These are phyloP conservation scores for Leptinotarsa rubiginosa DNA, from an alignment of 2,888 invertebrate genomes.

Conservation along the genomic window DNA sequence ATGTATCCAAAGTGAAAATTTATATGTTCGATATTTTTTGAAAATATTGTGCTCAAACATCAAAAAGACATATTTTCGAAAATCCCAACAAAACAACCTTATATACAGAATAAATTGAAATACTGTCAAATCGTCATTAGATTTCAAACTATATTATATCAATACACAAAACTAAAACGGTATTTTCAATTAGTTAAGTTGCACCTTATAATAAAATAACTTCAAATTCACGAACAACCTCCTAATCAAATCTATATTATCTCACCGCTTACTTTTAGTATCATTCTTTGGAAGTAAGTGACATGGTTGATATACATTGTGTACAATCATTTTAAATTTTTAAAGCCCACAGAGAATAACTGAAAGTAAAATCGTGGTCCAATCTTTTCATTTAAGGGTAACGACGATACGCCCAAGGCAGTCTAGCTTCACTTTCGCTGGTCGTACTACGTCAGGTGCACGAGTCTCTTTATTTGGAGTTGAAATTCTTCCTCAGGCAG, in stretches of 20 bases:
- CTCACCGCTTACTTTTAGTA: not conserved
- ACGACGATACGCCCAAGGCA: conserved; percentile 33
- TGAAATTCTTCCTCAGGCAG: conserved; percentile 43
- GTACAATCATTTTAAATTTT: not conserved
- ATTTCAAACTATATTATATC: no score
- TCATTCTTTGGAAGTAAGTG: conserved; percentile 2
- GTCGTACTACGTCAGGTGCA: conserved; percentile 36
- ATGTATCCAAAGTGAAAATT: no score
- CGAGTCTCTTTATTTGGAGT: conserved; percentile 42
- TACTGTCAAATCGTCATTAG: no score
- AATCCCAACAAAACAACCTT: no score
- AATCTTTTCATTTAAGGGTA: conserved; percentile 40
- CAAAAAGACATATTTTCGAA: no score
- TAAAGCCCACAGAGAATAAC: conserved; percentile 12
- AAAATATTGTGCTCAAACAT: no score
- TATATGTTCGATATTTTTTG: no score
- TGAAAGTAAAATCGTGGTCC: conserved; percentile 42
- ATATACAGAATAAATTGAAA: no score
- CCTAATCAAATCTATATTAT: not conserved
- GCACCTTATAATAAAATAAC: not conserved
- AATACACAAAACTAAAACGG: no score
- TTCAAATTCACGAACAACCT: conserved; percentile 13
- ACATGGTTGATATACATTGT: not conserved
- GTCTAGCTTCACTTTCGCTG: conserved; percentile 42
- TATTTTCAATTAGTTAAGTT: not conserved